Evolutionary conservation across 2,797 vertebrate species (phyloP).

Genomic region (Antrozous pallidus): DNA sequence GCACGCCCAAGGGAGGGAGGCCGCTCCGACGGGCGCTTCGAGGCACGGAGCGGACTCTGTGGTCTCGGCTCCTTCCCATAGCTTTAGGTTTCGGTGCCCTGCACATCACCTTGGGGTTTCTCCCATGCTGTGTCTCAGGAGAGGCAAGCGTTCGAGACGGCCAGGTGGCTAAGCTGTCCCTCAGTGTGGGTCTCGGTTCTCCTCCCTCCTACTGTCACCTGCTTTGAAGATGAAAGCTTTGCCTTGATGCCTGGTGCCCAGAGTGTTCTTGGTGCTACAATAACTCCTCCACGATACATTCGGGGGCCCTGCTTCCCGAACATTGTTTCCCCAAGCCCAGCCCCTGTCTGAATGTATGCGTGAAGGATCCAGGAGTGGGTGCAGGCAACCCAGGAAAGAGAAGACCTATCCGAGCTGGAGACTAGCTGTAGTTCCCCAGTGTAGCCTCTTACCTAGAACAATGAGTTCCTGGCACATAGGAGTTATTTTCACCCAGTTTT

Average conservation of each 20-base stretch:
- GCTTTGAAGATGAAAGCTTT: neutral
- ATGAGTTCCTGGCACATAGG: neutral
- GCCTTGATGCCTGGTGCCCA: neutral
- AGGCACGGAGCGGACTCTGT: neutral
- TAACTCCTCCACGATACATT: neutral
- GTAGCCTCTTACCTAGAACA: no score
- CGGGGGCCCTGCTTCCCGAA: neutral
- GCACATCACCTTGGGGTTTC: neutral
- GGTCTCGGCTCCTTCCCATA: fast-evolving
- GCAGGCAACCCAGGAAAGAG: neutral
- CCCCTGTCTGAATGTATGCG: neutral
- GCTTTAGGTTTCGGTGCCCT: neutral
- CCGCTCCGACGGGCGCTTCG: neutral
- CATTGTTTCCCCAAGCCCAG: neutral
- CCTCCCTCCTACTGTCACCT: neutral
- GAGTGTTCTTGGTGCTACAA: neutral
- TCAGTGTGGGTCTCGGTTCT: neutral
- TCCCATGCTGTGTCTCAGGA: neutral
- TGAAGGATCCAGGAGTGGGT: neutral
- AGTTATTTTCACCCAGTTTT: neutral
- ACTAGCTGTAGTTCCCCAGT: neutral
- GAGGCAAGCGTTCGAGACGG: neutral
- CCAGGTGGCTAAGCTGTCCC: neutral
- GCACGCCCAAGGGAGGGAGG: neutral
- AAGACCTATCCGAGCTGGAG: neutral